Evolutionary conservation across 1,140 invertebrate species (phyloP), one percentile per base, ranked within the genome.

Genomic region (Listronotus oregonensis): DNA sequence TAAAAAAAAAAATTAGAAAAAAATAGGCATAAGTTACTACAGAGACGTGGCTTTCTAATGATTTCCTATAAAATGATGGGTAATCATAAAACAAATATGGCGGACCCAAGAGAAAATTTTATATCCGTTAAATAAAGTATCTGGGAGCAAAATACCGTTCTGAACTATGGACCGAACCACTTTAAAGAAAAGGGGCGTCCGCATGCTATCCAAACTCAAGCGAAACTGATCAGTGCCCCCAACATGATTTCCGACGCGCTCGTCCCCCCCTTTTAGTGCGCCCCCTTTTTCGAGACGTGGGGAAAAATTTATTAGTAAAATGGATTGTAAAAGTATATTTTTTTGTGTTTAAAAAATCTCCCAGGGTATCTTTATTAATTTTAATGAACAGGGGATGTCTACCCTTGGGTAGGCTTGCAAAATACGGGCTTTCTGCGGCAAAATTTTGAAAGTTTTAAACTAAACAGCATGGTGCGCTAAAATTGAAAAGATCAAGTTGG

Each of bases 161-260:
- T 70, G 61, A 60, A 74, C 60, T 67, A 67, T 68, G 68, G 75
- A 70, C 69, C 61, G 65, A 74, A 77, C 76, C 76, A 76, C 75
- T 74, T 74, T 73, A 68, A 40, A 49, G 64, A 69, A 76, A 76
- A 74, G 73, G 75, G 75, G 73, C 73, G 76, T 74, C 73, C 58
- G 73, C 71, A 55, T 66, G 56, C 65, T 71, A 63, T 71, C 66
- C 64, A 75, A 69, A 69, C 71, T 73, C 65, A 65, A 73, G 64
- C 69, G 70, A 69, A 73, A 74, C 75, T 69, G 67, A 44, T 74
- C 75, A 77, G 71, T 71, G 73, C 71, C 59, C 58, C 59, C 15
- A 42, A 67, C 15, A 37, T 54, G n/a, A 34, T 59, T 34, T 70
- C 69, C 34, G 18, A 27, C 58, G 39, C n/a, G 18, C 32, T 14